Percentiles rank a stretch among this genome's conserved stretches.
Evolutionary conservation across 2,888 invertebrate species (phyloP).

Genomic region (Metacarcinus magister): DNA sequence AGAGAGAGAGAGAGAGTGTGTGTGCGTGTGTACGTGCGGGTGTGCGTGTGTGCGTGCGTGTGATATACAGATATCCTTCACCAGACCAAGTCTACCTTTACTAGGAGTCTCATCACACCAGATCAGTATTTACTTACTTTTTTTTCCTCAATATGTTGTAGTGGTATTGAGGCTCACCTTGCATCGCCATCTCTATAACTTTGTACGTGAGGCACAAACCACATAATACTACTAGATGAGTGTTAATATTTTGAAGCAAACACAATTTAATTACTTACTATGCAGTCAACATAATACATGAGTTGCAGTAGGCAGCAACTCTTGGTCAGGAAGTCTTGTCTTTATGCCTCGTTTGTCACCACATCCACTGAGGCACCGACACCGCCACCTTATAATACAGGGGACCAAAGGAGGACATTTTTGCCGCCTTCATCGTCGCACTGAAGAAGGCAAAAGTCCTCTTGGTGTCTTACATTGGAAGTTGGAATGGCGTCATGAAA

Average conservation of each 20-base stretch:
- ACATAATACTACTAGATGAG: too few relatives aligned
- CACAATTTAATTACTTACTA: not conserved
- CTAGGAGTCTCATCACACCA: not conserved
- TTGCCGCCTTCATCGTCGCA: not conserved
- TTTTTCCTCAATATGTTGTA: not conserved
- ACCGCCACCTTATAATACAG: not conserved
- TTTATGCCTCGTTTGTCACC: not conserved
- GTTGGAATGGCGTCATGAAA: constrained; percentile 61
- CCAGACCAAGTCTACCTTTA: not conserved
- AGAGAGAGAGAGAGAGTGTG: too few relatives aligned
- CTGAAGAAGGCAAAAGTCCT: constrained; percentile 31
- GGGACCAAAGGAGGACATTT: not conserved
- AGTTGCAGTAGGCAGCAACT: not conserved
- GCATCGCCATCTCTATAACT: too few relatives aligned
- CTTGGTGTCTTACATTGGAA: constrained; percentile 17
- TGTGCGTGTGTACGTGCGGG: too few relatives aligned
- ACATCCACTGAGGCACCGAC: not conserved
- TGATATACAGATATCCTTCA: not conserved
- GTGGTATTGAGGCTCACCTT: too few relatives aligned
- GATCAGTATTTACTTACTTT: not conserved
- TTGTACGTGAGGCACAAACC: not conserved
- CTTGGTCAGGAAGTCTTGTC: not conserved
- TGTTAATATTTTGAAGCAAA: not conserved
- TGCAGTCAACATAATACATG: not conserved
- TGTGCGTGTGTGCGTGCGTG: too few relatives aligned